phyloP scores from a whole-genome alignment of 2,888 invertebrate species.

The Vanessa cardui region DNA sequence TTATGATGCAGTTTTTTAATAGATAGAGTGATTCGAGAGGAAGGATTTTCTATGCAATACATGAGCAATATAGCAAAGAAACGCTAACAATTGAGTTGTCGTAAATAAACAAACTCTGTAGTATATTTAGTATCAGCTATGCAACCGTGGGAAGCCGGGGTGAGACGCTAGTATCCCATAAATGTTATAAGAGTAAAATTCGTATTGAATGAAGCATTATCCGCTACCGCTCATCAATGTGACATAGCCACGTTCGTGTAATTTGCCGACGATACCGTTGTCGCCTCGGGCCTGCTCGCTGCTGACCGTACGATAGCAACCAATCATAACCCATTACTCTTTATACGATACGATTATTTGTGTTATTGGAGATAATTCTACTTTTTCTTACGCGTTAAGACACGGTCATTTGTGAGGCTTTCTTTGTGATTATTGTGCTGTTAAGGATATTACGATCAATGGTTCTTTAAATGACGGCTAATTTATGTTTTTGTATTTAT shows the following conservation, averaged over 20 bases:
- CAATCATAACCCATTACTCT: slow-evolving; percentile 32
- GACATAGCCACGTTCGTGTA: slow-evolving; percentile 12
- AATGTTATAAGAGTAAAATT: no score
- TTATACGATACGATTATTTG: slow-evolving; percentile 33
- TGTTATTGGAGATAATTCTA: slow-evolving; percentile 28
- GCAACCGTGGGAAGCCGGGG: no score
- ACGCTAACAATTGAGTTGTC: no score
- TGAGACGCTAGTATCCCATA: no score
- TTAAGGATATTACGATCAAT: not conserved
- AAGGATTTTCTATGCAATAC: no score
- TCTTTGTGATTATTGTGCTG: not conserved
- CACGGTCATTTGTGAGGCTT: slow-evolving; percentile 12
- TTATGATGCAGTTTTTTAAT: no score
- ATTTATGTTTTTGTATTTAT: no score
- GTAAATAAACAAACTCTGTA: no score
- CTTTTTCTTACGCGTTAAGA: slow-evolving; percentile 25
- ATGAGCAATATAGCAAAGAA: no score
- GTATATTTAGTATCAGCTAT: no score
- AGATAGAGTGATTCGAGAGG: no score
- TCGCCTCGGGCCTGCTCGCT: slow-evolving; percentile 22
- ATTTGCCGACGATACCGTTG: slow-evolving; percentile 34
- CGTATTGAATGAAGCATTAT: not conserved
- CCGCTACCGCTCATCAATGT: not conserved
- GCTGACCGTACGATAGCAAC: slow-evolving; percentile 21
- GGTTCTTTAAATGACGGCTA: not conserved